Base-by-base conservation (phyloP, 1,140 invertebrate species). In the Anagrus nilaparvatae region DNA sequence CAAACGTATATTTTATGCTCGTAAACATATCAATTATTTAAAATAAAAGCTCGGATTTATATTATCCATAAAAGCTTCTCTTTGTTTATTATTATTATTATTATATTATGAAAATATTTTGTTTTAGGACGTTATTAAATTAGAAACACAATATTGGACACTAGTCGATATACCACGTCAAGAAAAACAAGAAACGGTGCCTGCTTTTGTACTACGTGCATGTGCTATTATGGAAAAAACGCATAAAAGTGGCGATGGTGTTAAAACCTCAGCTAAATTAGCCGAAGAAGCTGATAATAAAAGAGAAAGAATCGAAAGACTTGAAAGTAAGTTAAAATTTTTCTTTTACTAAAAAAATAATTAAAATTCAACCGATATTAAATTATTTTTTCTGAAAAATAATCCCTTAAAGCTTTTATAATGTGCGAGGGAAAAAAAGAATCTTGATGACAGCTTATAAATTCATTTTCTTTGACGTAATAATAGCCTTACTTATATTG, bases 101-200 rank as follows among this genome's bases (percentile, higher is more conserved):
- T n/a, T n/a, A n/a, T n/a, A n/a, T n/a, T n/a, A n/a, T n/a, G n/a
- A n/a, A n/a, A n/a, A n/a, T n/a, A n/a, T n/a, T n/a, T n/a, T n/a
- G n/a, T n/a, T n/a, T n/a, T 60, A 91, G 85, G 87, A 92, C 55
- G 89, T 94, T 9, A 89, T 91, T 48, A 81, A 87, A 45, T 69
- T 94, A 55, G 90, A 94, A 69, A 89, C 87, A 2, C 87, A 93
- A 59, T 92, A 93, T 66, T 93, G 90, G 88, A 85, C 86, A 1
- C 65, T 93, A 41, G 82, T 94, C 16, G 89, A 93, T 57, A 87
- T 93, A 39, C 89, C 89, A 12, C 79, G 82, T 29, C 84, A 87
- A 55, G 78, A 91, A 54, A 90, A 90, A 58, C 85, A 88, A 52
- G 88, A 92, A 67, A 88, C 87, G 0, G 87, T 91, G 13, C 86